Base-by-base conservation (phyloP, 2,888 invertebrate genomes). In the Baccha elongata region DNA sequence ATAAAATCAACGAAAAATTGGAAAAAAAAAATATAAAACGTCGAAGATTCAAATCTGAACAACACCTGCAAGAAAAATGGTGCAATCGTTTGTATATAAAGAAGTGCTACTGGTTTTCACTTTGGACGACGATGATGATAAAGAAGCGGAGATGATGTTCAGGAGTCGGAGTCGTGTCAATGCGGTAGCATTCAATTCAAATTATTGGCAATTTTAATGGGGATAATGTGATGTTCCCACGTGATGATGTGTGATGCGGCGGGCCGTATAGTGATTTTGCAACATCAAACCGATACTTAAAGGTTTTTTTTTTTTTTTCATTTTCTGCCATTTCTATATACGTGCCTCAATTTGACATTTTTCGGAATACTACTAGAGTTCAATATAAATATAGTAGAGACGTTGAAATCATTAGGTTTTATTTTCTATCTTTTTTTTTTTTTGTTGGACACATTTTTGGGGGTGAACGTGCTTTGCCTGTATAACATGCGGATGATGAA, bases 151-250 rank as follows among this genome's bases (percentile, higher is more conserved):
- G 32, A 60, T 60, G 60, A 44, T 60, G 60, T 60, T 60, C 42
- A 32, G 60, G 58, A 58, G 58, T 58, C n/a, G n/a, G 29, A 65
- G 68, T 83, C 83, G 83, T 83, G 83, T 83, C 83, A 83, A 42
- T 65, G 62, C 29, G 55, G 50, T 83, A 76, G 72, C 83, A 83
- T 83, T 83, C 83, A 83, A 83, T 83, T 83, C 83, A 83, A 83
- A 76, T 83, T 76, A 76, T 83, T 83, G 83, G 76, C 83, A 76
- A 83, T 78, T 83, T 83, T 83, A 83, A 78, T 83, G 83, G 76
- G 83, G 68, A 26, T 53, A 68, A 46, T 72, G 68, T 67, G 73
- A 83, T 72, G 81, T 83, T 83, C 81, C 81, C 81, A 83, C 81
- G 67, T 83, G 71, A 72, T 76, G 60, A 42, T 53, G 21, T 53